Evolutionary conservation across 2,113 vertebrate species (phyloP).

Genomic region (Verasper variegatus): DNA sequence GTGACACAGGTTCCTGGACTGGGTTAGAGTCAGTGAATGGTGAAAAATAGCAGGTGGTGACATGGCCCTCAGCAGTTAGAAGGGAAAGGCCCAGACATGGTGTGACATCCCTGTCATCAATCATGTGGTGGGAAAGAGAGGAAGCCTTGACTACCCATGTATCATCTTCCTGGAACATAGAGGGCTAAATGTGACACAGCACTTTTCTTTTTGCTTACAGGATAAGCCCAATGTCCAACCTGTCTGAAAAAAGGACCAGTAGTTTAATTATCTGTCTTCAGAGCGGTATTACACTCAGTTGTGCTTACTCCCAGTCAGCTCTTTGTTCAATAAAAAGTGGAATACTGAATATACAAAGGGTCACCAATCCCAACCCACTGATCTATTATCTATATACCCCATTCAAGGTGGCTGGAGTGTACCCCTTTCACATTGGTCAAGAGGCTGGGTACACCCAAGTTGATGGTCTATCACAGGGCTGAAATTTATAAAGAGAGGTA

Average conservation of each 20-base stretch:
- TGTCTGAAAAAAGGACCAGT: neutral
- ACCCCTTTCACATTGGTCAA: neutral
- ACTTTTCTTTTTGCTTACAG: constrained; percentile 29
- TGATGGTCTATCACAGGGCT: neutral
- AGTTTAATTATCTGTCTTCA: neutral
- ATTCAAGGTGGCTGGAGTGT: neutral
- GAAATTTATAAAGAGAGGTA: neutral
- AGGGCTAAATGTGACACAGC: constrained; percentile 68
- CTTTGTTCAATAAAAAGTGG: neutral
- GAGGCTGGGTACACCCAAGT: neutral
- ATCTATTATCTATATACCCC: neutral
- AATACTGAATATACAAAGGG: neutral
- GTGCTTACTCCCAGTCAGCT: too few species aligned
- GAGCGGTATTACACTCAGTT: too few species aligned
- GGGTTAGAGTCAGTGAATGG: constrained; percentile 81
- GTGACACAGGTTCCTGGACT: constrained; percentile 31
- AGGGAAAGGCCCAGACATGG: constrained; percentile 70
- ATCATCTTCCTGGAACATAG: constrained; percentile 83
- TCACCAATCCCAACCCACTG: neutral
- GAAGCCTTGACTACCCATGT: constrained; percentile 82
- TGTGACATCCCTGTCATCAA: constrained; percentile 87
- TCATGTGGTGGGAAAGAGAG: constrained; percentile 83
- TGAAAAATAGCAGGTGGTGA: constrained; percentile 81
- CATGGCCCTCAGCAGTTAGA: constrained; percentile 66
- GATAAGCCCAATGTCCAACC: neutral